Conservation (phyloP, 1,140 invertebrate species). For the Drosophila kepulauana region DNA sequence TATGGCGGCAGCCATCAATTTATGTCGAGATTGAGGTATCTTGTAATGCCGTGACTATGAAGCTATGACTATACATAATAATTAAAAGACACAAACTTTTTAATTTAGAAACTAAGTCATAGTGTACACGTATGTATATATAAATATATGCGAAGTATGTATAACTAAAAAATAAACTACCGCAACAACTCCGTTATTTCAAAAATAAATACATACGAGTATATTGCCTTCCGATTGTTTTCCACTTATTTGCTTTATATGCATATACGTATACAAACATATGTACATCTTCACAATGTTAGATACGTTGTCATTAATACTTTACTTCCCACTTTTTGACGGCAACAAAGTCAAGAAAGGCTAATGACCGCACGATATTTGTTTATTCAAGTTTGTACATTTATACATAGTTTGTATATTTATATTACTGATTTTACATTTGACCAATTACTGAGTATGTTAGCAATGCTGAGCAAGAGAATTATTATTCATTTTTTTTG, state of each 20-base stretch:
- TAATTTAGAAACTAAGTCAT: background rate
- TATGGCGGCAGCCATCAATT: conserved; percentile 7
- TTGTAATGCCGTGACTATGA: conserved; percentile 3
- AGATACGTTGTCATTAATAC: conserved; percentile 1
- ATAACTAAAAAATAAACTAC: too few relatives aligned
- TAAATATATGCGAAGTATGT: too few relatives aligned
- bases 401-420: conserved; percentile 18
- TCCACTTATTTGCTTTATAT: background rate
- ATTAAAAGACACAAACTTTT: too few relatives aligned
- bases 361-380: conserved; percentile 48
- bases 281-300: background rate
- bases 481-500: too few relatives aligned
- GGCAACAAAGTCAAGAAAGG: conserved; percentile 30
- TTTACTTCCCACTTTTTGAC: conserved; percentile 11
- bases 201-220: too few relatives aligned
- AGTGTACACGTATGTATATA: background rate
- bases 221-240: background rate
- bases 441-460: conserved; percentile 11
- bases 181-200: too few relatives aligned
- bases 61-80: background rate
- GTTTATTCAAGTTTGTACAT: conserved; percentile 12
- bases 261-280: background rate
- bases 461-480: too few relatives aligned
- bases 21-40: background rate
- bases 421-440: conserved; percentile 32